Conservation (phyloP, 2,113 vertebrate species). For the Ailurus styani region DNA sequence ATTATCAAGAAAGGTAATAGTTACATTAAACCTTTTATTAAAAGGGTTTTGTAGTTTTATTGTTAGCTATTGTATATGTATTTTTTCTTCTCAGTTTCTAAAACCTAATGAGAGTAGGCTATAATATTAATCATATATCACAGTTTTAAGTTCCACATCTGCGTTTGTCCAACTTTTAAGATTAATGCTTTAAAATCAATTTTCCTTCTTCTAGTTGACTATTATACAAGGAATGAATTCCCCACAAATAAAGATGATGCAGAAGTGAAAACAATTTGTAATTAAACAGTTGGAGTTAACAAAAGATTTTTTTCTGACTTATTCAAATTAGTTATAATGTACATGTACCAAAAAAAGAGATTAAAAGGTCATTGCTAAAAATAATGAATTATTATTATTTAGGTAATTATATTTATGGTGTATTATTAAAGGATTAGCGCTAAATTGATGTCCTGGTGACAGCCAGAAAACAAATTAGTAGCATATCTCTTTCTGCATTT, state of each 20-base stretch:
- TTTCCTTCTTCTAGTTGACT: background rate
- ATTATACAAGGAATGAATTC: background rate
- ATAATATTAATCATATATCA: background rate
- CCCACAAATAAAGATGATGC: background rate
- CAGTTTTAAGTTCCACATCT: background rate
- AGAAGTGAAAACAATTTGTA: background rate
- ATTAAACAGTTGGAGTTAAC: background rate
- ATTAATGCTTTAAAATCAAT: background rate
- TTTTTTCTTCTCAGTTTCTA: background rate
- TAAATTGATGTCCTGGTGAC: background rate
- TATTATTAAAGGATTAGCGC: constrained; percentile 10
- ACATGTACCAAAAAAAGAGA: background rate
- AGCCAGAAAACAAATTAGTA: background rate
- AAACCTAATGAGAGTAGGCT: background rate
- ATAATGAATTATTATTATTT: background rate
- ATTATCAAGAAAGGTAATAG: background rate
- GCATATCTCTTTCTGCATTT: background rate
- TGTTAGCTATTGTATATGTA: background rate
- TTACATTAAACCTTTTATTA: constrained; percentile 6
- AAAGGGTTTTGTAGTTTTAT: background rate
- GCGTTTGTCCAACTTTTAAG: background rate
- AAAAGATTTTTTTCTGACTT: background rate
- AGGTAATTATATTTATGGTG: background rate
- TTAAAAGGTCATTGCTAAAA: background rate
- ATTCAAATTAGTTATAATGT: background rate